Percentiles rank a stretch among this genome's conserved stretches.
These are phyloP conservation scores for Drosophila kurseongensis DNA, from an alignment of 1,140 invertebrate species.

Conservation along the genomic window DNA sequence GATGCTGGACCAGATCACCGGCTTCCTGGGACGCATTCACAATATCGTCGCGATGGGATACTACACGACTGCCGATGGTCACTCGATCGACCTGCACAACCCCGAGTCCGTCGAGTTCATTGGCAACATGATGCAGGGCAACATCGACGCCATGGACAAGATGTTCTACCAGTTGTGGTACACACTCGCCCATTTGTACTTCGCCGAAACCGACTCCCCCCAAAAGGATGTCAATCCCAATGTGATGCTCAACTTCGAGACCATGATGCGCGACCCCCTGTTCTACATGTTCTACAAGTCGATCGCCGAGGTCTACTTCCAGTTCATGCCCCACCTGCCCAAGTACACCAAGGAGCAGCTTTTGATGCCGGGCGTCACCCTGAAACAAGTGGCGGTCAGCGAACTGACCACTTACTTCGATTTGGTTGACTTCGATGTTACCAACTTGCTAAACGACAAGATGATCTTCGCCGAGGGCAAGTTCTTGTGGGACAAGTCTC, in stretches of 20 bases:
- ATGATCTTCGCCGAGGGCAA: conserved; percentile 84
- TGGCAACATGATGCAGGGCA: conserved; percentile 86
- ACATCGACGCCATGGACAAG: conserved; percentile 85
- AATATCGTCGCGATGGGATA: conserved; percentile 88
- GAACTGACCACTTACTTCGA: conserved; percentile 82
- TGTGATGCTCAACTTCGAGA: conserved; percentile 86
- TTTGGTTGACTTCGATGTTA: conserved; percentile 78
- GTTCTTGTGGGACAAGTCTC: conserved; percentile 78
- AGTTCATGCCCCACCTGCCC: conserved; percentile 86
- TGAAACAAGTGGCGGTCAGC: conserved; percentile 86
- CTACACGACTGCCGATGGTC: conserved; percentile 86
- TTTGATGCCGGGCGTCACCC: conserved; percentile 86
- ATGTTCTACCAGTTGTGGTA: conserved; percentile 85
- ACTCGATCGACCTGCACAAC: conserved; percentile 80
- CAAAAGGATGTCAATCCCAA: conserved; percentile 84
- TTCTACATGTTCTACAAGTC: conserved; percentile 88
- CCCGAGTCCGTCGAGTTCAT: conserved; percentile 86
- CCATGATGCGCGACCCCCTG: conserved; percentile 87
- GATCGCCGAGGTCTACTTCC: conserved; percentile 86
- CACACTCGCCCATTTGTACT: conserved; percentile 72
- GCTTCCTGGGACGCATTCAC: conserved; percentile 87
- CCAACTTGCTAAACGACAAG: conserved; percentile 76
- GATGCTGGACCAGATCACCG: conserved; percentile 85
- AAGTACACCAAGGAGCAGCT: conserved; percentile 87
- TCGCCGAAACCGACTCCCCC: conserved; percentile 72